Percentiles rank a stretch among this genome's conserved stretches.
Conservation (phyloP, 2,888 invertebrate species). For the Myopa testacea region DNA sequence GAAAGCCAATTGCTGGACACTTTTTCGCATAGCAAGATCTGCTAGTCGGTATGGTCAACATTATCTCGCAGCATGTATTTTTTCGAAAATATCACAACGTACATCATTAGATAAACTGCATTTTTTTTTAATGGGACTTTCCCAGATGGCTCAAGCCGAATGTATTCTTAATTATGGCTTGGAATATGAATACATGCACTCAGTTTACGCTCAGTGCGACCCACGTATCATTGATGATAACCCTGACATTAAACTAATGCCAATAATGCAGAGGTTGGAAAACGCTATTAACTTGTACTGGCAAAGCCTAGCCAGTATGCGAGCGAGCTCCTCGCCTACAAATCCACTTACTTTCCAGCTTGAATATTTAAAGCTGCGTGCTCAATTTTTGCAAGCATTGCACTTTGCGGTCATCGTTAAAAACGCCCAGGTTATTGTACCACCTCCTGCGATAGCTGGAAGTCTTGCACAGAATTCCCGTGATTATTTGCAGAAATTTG, state of each 20-base stretch:
- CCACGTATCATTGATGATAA: constrained; percentile 50
- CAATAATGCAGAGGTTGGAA: constrained; percentile 70
- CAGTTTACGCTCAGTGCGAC: constrained; percentile 61
- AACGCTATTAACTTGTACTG: constrained; percentile 74
- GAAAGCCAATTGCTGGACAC: constrained; percentile 81
- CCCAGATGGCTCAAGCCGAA: constrained; percentile 81
- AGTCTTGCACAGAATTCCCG: constrained; percentile 82
- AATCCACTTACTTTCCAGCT: constrained; percentile 74
- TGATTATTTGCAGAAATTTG: constrained; percentile 83
- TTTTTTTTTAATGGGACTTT: constrained; percentile 88
- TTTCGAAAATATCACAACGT: constrained; percentile 74
- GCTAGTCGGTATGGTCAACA: constrained; percentile 89
- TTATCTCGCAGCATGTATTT: constrained; percentile 75
- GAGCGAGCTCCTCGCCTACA: constrained; percentile 69
- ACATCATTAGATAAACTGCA: constrained; percentile 90
- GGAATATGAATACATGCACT: constrained; percentile 68
- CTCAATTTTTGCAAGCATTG: constrained; percentile 77
- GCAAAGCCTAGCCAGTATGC: constrained; percentile 73
- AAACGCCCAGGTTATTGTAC: constrained; percentile 80
- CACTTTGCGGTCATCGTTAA: constrained; percentile 67
- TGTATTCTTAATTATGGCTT: constrained; percentile 72
- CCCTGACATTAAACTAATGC: constrained; percentile 55
- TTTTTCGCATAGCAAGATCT: constrained; percentile 87
- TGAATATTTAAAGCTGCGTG: constrained; percentile 81
- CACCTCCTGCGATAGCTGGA: constrained; percentile 92